Percentiles rank a stretch among this genome's conserved stretches.
Conservation (phyloP, 1,140 invertebrate species). For the Heliconius himera region DNA sequence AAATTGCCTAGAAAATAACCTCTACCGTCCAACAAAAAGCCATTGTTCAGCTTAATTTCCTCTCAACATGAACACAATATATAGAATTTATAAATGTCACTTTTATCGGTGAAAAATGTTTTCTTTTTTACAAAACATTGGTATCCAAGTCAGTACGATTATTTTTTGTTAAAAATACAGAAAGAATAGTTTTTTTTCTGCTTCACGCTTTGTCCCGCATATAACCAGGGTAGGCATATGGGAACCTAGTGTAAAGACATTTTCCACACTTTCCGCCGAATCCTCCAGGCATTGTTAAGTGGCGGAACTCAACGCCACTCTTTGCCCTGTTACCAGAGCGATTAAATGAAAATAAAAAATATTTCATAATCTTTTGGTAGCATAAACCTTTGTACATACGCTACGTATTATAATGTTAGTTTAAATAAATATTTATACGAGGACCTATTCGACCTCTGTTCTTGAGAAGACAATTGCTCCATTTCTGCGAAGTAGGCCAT, state of each 20-base stretch:
- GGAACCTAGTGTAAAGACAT: too few relatives aligned
- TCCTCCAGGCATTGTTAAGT: too few relatives aligned
- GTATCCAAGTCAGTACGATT: background rate
- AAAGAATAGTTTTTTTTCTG: background rate
- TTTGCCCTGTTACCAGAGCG: too few relatives aligned
- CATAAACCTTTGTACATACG: background rate
- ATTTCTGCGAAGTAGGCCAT: slow-evolving; percentile 30
- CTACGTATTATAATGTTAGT: slow-evolving; percentile 22
- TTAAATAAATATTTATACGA: slow-evolving; percentile 31
- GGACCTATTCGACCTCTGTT: slow-evolving; percentile 30
- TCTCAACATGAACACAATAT: slow-evolving; percentile 20
- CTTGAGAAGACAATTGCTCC: slow-evolving; percentile 32
- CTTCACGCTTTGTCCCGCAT: too few relatives aligned
- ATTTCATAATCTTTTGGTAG: background rate
- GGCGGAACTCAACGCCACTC: too few relatives aligned
- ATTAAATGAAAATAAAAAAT: too few relatives aligned
- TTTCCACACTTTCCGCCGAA: too few relatives aligned
- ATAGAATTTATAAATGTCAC: slow-evolving; percentile 24
- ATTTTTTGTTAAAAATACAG: background rate
- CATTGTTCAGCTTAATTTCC: slow-evolving; percentile 34
- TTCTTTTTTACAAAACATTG: background rate
- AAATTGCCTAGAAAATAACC: slow-evolving; percentile 37
- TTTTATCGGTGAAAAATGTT: slow-evolving; percentile 5
- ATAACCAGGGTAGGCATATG: too few relatives aligned
- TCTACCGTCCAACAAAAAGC: slow-evolving; percentile 31